Evolutionary conservation across 2,113 vertebrate species (phyloP).

Genomic region (Dipodomys stephensi): DNA sequence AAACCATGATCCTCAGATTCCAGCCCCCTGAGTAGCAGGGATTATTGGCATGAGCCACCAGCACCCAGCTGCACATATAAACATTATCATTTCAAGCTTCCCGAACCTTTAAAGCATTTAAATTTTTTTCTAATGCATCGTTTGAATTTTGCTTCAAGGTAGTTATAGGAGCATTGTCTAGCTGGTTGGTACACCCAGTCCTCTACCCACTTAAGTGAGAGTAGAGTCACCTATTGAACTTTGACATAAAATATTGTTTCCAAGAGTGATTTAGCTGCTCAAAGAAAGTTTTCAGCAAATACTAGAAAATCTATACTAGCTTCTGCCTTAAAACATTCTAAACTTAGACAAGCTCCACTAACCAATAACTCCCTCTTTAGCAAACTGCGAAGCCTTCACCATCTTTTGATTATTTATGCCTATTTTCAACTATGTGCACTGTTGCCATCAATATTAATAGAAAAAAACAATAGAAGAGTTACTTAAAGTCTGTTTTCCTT

Average conservation of each 20-base stretch:
- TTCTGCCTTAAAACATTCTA: neutral
- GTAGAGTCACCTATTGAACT: neutral
- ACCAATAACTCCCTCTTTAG: neutral
- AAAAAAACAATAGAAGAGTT: neutral
- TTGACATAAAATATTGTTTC: neutral
- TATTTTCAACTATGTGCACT: neutral
- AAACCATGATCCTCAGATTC: no score
- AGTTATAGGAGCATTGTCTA: neutral
- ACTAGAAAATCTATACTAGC: neutral
- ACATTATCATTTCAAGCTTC: neutral
- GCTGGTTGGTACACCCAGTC: neutral
- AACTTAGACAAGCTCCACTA: neutral
- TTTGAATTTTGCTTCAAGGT: slow-evolving; percentile 20
- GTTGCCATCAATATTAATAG: neutral
- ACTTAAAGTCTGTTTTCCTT: neutral
- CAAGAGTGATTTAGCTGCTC: neutral
- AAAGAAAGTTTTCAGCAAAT: slow-evolving; percentile 2
- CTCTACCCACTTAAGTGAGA: neutral
- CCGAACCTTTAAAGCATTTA: neutral
- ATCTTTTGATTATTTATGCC: neutral
- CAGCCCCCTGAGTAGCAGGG: no score
- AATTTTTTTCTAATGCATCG: neutral
- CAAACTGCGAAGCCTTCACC: neutral
- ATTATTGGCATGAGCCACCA: no score
- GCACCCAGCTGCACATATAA: no score